Conservation (phyloP, 2,888 invertebrate species). For the Catotricha subobsoleta region DNA sequence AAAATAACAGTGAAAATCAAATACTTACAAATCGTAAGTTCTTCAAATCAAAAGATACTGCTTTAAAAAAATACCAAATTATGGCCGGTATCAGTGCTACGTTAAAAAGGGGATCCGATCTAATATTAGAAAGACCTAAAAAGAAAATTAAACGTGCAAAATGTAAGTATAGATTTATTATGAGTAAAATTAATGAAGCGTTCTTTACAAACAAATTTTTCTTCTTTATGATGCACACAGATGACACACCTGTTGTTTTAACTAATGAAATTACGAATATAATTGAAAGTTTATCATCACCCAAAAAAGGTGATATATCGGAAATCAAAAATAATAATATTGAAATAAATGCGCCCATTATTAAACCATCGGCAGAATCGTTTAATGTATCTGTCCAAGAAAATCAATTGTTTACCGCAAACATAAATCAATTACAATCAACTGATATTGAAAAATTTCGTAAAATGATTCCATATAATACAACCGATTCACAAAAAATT, state of each 20-base stretch:
- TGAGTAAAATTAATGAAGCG: no score
- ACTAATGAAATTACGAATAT: constrained; percentile 1
- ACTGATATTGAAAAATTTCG: constrained; percentile 2
- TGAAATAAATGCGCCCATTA: neutral
- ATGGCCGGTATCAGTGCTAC: neutral
- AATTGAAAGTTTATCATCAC: neutral
- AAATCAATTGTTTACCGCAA: neutral
- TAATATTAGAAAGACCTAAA: neutral
- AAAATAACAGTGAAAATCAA: constrained; percentile 12
- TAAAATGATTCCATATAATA: constrained; percentile 20
- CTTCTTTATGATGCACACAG: no score
- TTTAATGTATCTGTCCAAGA: neutral
- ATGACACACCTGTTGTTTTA: neutral
- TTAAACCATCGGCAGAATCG: neutral
- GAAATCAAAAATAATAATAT: no score
- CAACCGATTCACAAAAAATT: constrained; percentile 20
- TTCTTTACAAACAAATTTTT: neutral
- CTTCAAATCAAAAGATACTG: constrained; percentile 4
- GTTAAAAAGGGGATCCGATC: constrained; percentile 2
- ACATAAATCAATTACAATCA: neutral
- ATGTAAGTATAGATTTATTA: no score
- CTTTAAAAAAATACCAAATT: neutral
- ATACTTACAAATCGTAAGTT: constrained; percentile 7
- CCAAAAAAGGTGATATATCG: neutral
- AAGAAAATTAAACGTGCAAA: no score